Evolutionary conservation across 2,888 invertebrate genomes (phyloP), one percentile per base, ranked within the genome.

Genomic region (Scaptomyza polygonia): DNA sequence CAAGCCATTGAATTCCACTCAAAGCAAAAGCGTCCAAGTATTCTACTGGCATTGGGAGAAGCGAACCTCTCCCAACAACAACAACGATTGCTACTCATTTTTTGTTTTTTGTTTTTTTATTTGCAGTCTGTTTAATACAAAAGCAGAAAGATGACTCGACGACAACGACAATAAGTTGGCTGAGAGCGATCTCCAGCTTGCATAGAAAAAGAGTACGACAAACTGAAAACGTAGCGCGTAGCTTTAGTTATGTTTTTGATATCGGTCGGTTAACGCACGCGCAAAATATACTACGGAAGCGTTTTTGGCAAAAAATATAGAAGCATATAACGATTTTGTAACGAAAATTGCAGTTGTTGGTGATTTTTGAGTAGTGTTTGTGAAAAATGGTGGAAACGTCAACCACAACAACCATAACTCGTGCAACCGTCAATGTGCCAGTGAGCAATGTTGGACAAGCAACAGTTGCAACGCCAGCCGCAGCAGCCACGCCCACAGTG

Each of bases 341-440:
- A 34, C 34, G n/a, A 34, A 34, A n/a, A 59, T 63, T 52, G 44
- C 45, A 45, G n/a, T n/a, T 36, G 14, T 6, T 27, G 27, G n/a
- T 14, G 36, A 8, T 30, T 49, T 32, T n/a, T 14, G 6, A 0
- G 5, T 36, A 25, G 44, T 62, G 42, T 32, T 14, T 27, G 48
- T 48, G n/a, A 16, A 72, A 65, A 68, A 90, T 89, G 89, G 89
- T 89, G 49, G 89, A 89, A 79, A 88, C 86, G 44, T 84, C 86
- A 2, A 85, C 82, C 53, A 81, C 81, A 30, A 89, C 89, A 34
- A 88, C 89, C 7, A 82, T 81, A 40, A 89, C 89, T 34, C 88
- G 88, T 1, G 82, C 89, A 25, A 81, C 82, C 25, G 68, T 72
- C 8, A 64, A 53, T 21, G 56, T 29, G n/a, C 70, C 80, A 55